Evolutionary conservation across 2,888 invertebrate species (phyloP), one percentile per base, ranked within the genome.

Genomic region (Archips xylosteana): DNA sequence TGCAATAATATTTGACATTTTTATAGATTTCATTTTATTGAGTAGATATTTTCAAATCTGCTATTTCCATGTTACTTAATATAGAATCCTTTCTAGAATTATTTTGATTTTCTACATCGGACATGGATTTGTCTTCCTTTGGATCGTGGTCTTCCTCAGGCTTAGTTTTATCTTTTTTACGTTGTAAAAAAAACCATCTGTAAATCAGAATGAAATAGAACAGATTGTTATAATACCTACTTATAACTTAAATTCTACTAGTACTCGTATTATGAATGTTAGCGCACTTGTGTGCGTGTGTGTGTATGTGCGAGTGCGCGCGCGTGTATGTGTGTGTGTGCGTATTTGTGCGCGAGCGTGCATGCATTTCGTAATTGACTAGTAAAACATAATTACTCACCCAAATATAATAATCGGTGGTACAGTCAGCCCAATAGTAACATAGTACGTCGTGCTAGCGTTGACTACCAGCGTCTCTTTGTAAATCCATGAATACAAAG

Each of bases 401-500:
- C 94, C 89, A 82, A 96, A 97, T 75, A 96, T 95, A 49, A 95
- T 77, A 23, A 96, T 94, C 2, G 96, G 96, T 2, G 96, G 96
- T 9, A 96, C 80, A 0, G 96, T 96, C 39, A 97, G 90, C 13
- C 92, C 92, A 1, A 96, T 96, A 75, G 96, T 96, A 63, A 96
- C 91, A 76, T 96, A 95, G 83, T 95, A 96, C 76, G 96, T 95
- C 15, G 96, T 95, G 12, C 96, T 96, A 1, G 96, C 96, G 82
- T 96, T 95, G 0, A 94, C 89, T 77, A 95, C 90, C 80, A 97
- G 89, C 0, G 96, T 96, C 70, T 95, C 93, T 78, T 95, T 95
- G 83, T 97, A 97, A 67, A 96, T 95, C 81, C 95, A 96, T 74
- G 96, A 96, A 89, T 97, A 97, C 89, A 96, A 95, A 0, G 97